Conservation (phyloP, 2,888 invertebrate species). For the Agelastica alni region DNA sequence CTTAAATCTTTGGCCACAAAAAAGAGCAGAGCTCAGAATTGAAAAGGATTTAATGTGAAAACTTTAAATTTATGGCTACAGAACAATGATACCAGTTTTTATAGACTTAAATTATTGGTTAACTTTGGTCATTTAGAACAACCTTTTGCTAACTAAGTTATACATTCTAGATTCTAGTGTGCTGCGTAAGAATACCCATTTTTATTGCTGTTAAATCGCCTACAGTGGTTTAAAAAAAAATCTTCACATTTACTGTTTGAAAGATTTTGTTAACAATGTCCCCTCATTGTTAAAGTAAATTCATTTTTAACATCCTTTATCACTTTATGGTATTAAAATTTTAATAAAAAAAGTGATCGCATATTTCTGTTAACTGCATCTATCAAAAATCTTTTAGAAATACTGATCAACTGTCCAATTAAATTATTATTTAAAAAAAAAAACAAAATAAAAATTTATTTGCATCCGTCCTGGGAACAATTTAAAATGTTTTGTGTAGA, state of each 20-base stretch:
- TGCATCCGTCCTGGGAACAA: too few relatives aligned
- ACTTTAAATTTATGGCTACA: conserved; percentile 58
- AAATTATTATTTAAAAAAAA: too few relatives aligned
- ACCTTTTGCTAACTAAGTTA: conserved; percentile 53
- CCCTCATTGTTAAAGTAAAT: too few relatives aligned
- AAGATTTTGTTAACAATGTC: conserved; percentile 13
- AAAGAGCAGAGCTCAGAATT: conserved; percentile 52
- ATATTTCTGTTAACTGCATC: too few relatives aligned
- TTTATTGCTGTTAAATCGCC: conserved; percentile 43
- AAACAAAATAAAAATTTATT: too few relatives aligned
- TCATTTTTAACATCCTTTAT: too few relatives aligned
- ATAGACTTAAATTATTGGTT: conserved; percentile 58
- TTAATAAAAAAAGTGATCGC: too few relatives aligned
- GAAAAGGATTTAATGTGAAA: conserved; percentile 58
- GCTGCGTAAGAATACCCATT: conserved; percentile 34
- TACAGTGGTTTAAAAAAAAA: conserved; percentile 38
- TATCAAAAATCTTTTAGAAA: too few relatives aligned
- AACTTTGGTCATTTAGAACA: conserved; percentile 55
- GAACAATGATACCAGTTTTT: conserved; percentile 59
- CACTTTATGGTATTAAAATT: too few relatives aligned
- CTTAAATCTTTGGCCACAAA: conserved; percentile 51
- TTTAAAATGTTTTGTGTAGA: too few relatives aligned
- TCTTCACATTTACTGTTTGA: conserved; percentile 24
- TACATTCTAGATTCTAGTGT: conserved; percentile 45
- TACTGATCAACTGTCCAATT: too few relatives aligned